A percentile compares a stretch with the other conserved stretches of the same genome.
Conservation (phyloP, 2,113 vertebrate species). For the Prochilodus magdalenae region DNA sequence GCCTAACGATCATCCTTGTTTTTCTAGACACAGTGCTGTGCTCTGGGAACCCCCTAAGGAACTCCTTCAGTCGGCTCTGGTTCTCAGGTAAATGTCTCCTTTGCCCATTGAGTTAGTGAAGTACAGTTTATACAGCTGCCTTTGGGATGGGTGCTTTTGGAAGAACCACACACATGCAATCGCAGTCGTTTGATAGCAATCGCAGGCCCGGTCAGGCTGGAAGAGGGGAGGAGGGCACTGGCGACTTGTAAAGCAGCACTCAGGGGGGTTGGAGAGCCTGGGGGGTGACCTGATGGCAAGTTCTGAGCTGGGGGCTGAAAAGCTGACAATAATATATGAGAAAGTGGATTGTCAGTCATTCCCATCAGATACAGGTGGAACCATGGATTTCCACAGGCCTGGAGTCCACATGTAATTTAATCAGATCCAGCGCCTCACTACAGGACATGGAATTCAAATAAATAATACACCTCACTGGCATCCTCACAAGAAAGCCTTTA, state of each 20-base stretch:
- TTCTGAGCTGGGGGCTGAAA: slow-evolving; percentile 4
- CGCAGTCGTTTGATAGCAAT: slow-evolving; percentile 52
- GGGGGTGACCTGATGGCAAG: slow-evolving; percentile 27
- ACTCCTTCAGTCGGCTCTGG: slow-evolving; percentile 45
- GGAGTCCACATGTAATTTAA: slow-evolving; percentile 37
- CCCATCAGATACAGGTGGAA: slow-evolving; percentile 47
- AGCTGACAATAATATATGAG: slow-evolving; percentile 35
- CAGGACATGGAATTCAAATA: slow-evolving; percentile 36
- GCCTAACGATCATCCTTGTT: slow-evolving; percentile 6
- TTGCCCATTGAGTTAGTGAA: slow-evolving; percentile 61
- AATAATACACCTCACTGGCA: slow-evolving; percentile 20
- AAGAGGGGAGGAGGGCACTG: slow-evolving; percentile 37
- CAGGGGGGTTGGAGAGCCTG: not conserved
- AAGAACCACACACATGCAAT: slow-evolving; percentile 51
- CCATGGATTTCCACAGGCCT: slow-evolving; percentile 30
- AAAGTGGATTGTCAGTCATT: slow-evolving; percentile 35
- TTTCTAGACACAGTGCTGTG: slow-evolving; percentile 15
- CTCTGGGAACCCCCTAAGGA: slow-evolving; percentile 33
- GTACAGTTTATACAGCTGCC: slow-evolving; percentile 64
- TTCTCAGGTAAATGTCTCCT: slow-evolving; percentile 61
- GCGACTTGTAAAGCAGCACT: slow-evolving; percentile 33
- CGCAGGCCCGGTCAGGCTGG: slow-evolving; percentile 36
- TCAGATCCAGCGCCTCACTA: slow-evolving; percentile 22
- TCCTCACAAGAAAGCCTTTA: slow-evolving; percentile 4
- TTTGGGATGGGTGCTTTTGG: slow-evolving; percentile 52